Conservation (phyloP, 2,797 vertebrate species). For the Crenuchus spilurus region DNA sequence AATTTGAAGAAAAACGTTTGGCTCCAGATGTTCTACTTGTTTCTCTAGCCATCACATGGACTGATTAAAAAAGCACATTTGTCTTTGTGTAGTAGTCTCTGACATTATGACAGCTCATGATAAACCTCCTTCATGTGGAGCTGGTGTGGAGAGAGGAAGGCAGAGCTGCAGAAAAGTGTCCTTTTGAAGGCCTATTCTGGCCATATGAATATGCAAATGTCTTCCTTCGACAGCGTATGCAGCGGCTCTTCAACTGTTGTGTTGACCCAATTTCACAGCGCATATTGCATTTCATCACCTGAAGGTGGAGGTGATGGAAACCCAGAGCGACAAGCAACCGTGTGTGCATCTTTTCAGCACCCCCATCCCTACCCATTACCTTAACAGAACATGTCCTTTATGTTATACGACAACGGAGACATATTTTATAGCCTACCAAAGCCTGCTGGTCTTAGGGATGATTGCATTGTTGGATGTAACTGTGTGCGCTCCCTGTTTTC, state of each 20-base stretch:
- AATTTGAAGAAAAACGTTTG: too few species aligned
- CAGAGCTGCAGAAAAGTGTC: slow-evolving; percentile 23
- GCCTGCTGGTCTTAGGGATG: neutral
- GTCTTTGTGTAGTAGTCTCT: neutral
- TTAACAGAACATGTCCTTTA: slow-evolving; percentile 20
- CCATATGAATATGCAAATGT: slow-evolving; percentile 53
- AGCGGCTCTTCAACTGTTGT: slow-evolving; percentile 44
- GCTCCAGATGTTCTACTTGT: too few species aligned
- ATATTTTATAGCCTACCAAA: neutral
- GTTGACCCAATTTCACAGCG: slow-evolving; percentile 52
- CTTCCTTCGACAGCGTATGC: slow-evolving; percentile 30
- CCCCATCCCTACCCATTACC: neutral
- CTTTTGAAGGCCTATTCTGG: slow-evolving; percentile 34
- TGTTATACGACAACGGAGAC: neutral
- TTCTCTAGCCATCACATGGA: too few species aligned
- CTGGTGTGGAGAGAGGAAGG: slow-evolving; percentile 1
- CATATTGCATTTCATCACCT: slow-evolving; percentile 50
- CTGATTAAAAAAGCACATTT: neutral
- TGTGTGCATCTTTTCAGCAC: slow-evolving; percentile 10
- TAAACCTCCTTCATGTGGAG: neutral
- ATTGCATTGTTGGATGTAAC: slow-evolving; percentile 3
- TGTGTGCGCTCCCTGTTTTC: neutral
- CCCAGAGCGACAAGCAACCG: slow-evolving; percentile 38
- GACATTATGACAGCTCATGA: neutral
- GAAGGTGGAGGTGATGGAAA: slow-evolving; percentile 44